Evolutionary conservation across 2,797 vertebrate genomes (phyloP).

Genomic region (Gorsachius magnificus): DNA sequence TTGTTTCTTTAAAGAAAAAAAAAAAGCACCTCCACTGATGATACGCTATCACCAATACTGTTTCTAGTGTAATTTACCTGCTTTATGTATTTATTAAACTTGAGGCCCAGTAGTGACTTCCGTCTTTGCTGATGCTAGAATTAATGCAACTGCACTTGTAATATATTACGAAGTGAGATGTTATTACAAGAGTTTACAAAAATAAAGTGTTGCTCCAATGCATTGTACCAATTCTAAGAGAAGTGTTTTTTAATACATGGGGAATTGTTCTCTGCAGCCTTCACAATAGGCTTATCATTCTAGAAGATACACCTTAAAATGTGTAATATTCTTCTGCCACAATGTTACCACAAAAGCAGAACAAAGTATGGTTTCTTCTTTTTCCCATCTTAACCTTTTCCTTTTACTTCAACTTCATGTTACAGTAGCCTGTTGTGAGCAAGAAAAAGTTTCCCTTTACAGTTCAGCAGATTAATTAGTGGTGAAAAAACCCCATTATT

Average conservation of each 20-base stretch:
- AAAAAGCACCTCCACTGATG: neutral
- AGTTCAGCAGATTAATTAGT: neutral
- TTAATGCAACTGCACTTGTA: neutral
- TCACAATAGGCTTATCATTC: neutral
- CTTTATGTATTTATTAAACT: neutral
- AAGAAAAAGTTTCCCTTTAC: neutral
- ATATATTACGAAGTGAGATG: neutral
- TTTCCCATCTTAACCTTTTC: neutral
- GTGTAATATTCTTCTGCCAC: neutral
- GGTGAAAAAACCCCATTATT: neutral
- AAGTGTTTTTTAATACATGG: neutral
- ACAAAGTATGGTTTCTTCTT: neutral
- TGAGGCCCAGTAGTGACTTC: neutral
- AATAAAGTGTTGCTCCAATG: neutral
- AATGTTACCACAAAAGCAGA: neutral
- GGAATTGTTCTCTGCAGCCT: neutral
- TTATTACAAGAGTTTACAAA: neutral
- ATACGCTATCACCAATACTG: neutral
- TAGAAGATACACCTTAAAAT: neutral
- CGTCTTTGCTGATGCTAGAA: neutral
- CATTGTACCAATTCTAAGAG: neutral
- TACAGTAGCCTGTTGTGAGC: neutral
- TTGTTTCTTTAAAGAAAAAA: neutral
- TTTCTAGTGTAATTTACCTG: neutral
- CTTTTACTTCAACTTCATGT: neutral